Conservation (phyloP, 2,797 vertebrate genomes). For the Malurus leucopterus region DNA sequence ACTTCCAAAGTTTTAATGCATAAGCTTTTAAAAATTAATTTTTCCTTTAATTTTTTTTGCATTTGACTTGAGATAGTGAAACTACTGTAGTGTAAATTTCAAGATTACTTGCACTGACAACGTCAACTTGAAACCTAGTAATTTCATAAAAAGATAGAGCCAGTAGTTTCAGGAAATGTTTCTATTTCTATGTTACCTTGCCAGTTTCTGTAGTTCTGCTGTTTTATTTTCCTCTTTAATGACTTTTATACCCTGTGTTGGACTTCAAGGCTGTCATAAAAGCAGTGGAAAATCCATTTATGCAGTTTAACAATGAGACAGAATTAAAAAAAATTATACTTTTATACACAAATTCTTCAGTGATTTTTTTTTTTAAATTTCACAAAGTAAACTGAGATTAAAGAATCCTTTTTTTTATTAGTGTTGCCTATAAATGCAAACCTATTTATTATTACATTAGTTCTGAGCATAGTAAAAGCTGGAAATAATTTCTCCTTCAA, state of each 20-base stretch:
- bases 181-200: neutral
- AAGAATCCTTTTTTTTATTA: neutral
- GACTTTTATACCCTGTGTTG: neutral
- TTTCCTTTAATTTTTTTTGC: neutral
- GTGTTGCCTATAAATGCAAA: neutral
- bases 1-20: neutral
- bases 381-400: neutral
- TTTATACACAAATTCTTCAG: neutral
- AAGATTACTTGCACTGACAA: conserved; percentile 23
- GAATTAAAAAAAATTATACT: neutral
- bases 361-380: neutral
- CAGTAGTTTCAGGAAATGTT: neutral
- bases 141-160: neutral
- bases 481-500: neutral
- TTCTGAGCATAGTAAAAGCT: neutral
- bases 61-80: neutral
- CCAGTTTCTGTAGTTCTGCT: neutral
- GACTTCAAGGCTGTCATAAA: neutral
- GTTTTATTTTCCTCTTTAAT: conserved; percentile 3
- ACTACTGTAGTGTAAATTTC: conserved; percentile 30
- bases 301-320: neutral
- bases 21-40: neutral
- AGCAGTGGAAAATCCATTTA: neutral
- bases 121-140: conserved; percentile 3
- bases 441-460: neutral